These are phyloP conservation scores for Cryptocephalus primarius DNA, from an alignment of 2,888 invertebrate genomes.

Conservation along the genomic window DNA sequence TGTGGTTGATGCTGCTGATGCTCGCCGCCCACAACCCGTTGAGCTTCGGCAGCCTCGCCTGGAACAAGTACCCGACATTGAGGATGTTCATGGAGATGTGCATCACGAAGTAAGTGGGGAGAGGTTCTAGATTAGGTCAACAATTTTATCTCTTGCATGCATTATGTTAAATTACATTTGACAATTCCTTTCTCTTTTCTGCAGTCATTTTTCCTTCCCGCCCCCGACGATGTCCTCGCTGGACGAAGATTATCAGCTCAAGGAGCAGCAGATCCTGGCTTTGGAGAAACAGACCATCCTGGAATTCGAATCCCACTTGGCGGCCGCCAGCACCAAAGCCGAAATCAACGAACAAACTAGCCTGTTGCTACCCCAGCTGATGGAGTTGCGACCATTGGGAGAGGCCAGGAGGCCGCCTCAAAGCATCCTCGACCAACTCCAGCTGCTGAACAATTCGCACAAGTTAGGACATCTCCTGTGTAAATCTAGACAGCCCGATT, in stretches of 20 bases:
- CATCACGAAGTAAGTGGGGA: conserved; percentile 70
- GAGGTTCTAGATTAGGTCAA: neutral
- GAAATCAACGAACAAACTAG: conserved; percentile 86
- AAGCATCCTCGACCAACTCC: conserved; percentile 65
- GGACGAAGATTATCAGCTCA: conserved; percentile 47
- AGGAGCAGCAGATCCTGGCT: conserved; percentile 57
- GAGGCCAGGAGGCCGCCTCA: conserved; percentile 73
- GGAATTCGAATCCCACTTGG: conserved; percentile 85
- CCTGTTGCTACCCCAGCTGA: conserved; percentile 72
- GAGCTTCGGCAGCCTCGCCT: conserved; percentile 75
- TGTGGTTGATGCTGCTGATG: conserved; percentile 79
- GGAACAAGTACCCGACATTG: conserved; percentile 84
- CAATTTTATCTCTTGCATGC: neutral
- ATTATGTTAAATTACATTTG: no score
- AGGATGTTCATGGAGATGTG: conserved; percentile 91
- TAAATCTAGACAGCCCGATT: conserved; percentile 79
- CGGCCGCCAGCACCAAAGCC: conserved; percentile 78
- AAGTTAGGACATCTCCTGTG: conserved; percentile 84
- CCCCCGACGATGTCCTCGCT: conserved; percentile 53
- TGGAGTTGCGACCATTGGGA: conserved; percentile 76
- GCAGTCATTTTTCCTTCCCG: conserved; percentile 58
- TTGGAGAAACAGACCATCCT: conserved; percentile 69
- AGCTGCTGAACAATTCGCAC: conserved; percentile 63
- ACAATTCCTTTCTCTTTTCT: conserved; percentile 15
- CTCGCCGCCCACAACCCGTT: conserved; percentile 87